phyloP scores from a whole-genome alignment of 1,140 invertebrate genomes.

The Drosophila bocki region DNA sequence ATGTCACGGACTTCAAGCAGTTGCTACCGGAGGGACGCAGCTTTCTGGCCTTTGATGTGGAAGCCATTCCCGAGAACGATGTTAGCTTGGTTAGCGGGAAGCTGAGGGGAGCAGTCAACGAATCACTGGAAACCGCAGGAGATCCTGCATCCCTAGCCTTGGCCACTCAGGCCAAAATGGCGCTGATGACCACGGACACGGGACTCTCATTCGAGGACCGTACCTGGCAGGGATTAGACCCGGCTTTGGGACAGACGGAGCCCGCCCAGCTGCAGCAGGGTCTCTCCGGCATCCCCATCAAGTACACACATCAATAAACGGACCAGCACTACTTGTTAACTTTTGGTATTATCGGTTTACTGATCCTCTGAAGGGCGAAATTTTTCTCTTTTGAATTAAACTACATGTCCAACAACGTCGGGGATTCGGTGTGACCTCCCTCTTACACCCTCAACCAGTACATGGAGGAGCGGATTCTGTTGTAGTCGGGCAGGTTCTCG shows the following conservation, averaged over 20 bases:
- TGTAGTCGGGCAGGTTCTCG: slow-evolving; percentile 96
- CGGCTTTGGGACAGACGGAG: slow-evolving; percentile 89
- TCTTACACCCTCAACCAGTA: slow-evolving; percentile 94
- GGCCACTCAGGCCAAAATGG: slow-evolving; percentile 85
- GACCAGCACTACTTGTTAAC: slow-evolving; percentile 15
- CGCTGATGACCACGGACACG: slow-evolving; percentile 87
- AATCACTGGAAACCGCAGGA: slow-evolving; percentile 57
- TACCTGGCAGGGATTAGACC: slow-evolving; percentile 91
- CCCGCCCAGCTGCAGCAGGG: slow-evolving; percentile 88
- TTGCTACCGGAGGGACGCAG: slow-evolving; percentile 89
- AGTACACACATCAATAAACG: slow-evolving; percentile 85
- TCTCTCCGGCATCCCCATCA: slow-evolving; percentile 88
- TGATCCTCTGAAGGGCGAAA: slow-evolving; percentile 61
- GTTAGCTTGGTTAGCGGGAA: slow-evolving; percentile 90
- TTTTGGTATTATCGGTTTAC: slow-evolving; percentile 66
- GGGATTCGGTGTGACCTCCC: slow-evolving; percentile 8
- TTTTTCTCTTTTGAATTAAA: slow-evolving; percentile 70
- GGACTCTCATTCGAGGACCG: slow-evolving; percentile 87
- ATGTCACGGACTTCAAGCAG: slow-evolving; percentile 92
- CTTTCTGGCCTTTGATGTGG: slow-evolving; percentile 86
- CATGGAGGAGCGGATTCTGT: slow-evolving; percentile 93
- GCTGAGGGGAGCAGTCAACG: slow-evolving; percentile 85
- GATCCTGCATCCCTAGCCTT: slow-evolving; percentile 70
- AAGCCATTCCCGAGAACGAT: slow-evolving; percentile 86
- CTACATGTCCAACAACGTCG: slow-evolving; percentile 57